Conservation (phyloP, 2,888 invertebrate genomes). For the Muscina levida region DNA sequence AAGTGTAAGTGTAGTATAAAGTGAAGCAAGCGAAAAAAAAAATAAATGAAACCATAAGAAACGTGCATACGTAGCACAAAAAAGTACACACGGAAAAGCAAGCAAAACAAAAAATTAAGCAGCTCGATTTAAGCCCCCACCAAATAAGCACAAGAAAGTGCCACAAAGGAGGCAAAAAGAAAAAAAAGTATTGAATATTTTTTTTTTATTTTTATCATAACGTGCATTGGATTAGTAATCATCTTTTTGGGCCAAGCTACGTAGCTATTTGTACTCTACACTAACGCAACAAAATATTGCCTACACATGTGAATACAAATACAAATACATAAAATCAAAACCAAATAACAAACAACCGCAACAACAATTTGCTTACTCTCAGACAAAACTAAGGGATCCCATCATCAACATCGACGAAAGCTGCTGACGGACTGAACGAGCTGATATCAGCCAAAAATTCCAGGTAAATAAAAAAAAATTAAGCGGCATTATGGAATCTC, state of each 20-base stretch:
- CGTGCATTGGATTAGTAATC: conserved; percentile 50
- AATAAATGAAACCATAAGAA: conserved; percentile 23
- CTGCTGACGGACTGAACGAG: neutral
- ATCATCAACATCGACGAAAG: conserved; percentile 11
- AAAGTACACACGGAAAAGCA: neutral
- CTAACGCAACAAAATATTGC: conserved; percentile 7
- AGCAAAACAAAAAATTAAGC: conserved; percentile 26
- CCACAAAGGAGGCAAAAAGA: neutral
- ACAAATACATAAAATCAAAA: conserved; percentile 25
- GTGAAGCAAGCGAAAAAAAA: too few relatives aligned
- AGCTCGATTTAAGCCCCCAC: conserved; percentile 12
- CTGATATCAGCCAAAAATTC: neutral
- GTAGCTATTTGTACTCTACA: neutral
- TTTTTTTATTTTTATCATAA: conserved; percentile 32
- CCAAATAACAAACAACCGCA: conserved; percentile 15
- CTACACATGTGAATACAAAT: neutral
- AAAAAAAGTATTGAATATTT: conserved; percentile 41
- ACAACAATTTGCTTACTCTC: neutral
- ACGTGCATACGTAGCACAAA: conserved; percentile 31
- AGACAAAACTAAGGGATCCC: too few relatives aligned
- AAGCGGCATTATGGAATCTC: conserved; percentile 14
- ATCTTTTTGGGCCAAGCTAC: neutral
- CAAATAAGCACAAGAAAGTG: neutral
- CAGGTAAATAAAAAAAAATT: neutral
- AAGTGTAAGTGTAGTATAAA: conserved; percentile 13